Evolutionary conservation across 1,140 invertebrate species (phyloP).

Genomic region (Drosophila trapezifrons): DNA sequence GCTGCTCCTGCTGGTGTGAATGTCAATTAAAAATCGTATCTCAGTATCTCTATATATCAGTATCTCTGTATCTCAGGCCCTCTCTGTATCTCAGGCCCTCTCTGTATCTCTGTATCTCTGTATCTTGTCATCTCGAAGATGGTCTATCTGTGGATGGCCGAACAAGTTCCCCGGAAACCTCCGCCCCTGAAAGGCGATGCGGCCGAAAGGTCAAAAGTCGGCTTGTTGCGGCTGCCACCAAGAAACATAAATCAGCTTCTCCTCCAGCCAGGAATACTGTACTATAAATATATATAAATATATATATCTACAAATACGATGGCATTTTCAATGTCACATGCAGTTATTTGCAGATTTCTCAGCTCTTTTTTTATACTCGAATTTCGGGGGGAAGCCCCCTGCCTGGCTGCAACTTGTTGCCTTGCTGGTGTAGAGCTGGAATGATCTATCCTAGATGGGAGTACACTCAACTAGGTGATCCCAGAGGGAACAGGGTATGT

Average conservation of each 20-base stretch:
- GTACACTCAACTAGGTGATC: no score
- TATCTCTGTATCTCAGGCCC: slow-evolving; percentile 20
- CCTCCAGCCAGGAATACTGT: not conserved
- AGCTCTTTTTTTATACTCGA: slow-evolving; percentile 5
- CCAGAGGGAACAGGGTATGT: not conserved
- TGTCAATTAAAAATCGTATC: slow-evolving; percentile 57
- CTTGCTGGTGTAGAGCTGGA: not conserved
- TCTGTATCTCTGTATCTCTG: slow-evolving; percentile 4
- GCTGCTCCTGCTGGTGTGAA: slow-evolving; percentile 22
- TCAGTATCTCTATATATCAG: slow-evolving; percentile 6
- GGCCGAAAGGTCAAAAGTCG: slow-evolving; percentile 41
- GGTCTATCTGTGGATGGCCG: slow-evolving; percentile 39
- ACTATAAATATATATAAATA: not conserved
- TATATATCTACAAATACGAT: not conserved
- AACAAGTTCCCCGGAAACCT: slow-evolving; percentile 49
- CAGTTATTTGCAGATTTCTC: slow-evolving; percentile 25
- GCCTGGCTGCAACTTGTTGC: slow-evolving; percentile 11
- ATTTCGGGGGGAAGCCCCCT: not conserved
- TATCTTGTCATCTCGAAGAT: slow-evolving; percentile 38
- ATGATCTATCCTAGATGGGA: not conserved
- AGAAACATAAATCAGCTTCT: slow-evolving; percentile 66
- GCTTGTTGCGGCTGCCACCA: slow-evolving; percentile 6
- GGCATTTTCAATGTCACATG: slow-evolving; percentile 42
- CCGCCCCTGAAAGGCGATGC: slow-evolving; percentile 52
- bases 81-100: slow-evolving; percentile 11